Evolutionary conservation across 2,797 vertebrate genomes (phyloP), one percentile per base, ranked within the genome.

Genomic region (Mormyrus hasselquistii): DNA sequence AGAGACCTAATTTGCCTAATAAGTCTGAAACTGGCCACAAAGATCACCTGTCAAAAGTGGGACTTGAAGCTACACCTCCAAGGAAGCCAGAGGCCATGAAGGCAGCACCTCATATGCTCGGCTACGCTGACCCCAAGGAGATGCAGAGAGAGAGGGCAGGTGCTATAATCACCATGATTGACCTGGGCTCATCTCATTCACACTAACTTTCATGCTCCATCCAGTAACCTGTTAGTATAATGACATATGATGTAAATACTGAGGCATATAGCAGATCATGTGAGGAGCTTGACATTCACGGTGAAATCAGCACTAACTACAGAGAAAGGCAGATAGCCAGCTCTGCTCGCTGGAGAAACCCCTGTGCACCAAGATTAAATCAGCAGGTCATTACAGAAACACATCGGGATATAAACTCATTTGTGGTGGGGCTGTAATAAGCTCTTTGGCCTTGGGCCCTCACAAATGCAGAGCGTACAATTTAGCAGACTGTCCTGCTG

Each of bases 281-380:
- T 29, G 10, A 69, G 25, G 62, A 34, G 62, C 62, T 2, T 69
- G 62, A 69, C 62, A 69, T 69, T 69, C 25, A 12, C 10, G 0
- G 3, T 69, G 62, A 29, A 9, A 69, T 34, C 62, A 29, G 62
- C 62, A 69, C 62, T 69, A 9, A 69, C 25, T 69, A 69, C 62
- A 69, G 22, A 65, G 59, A 3, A 34, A 69, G 62, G 62, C 62
- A 69, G 62, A 34, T 69, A 25, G 62, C 62, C 25, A 4, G 10
- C 62, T 12, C 62, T 69, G 62, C 25, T 29, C 10, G 10, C 3
- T 69, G 25, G 62, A 34, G n/a, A 86, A 25, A 49, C 47, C 84
- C 84, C 84, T 86, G 84, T 25, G 84, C 84, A 86, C 47, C 47
- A 29, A 50, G 47, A 86, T 86, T 86, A 86, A 50, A 50, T 49